Base-by-base conservation (phyloP, 2,888 invertebrate species). In the Synanthedon myopaeformis region DNA sequence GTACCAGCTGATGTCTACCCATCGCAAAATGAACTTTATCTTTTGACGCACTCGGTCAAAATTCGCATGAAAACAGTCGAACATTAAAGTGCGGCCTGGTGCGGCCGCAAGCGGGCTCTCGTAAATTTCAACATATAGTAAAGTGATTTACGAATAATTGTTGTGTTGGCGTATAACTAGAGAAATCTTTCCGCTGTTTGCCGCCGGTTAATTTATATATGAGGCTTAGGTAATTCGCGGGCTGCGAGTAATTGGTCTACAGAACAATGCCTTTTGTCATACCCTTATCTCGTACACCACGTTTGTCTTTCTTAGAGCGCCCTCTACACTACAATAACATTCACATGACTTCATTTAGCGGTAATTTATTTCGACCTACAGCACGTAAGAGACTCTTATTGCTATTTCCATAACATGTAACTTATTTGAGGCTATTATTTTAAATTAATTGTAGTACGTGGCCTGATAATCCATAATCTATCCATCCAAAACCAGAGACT, bases 131-230 rank as follows among this genome's bases (percentile, higher is more conserved):
- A 85, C 87, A 86, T 87, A 87, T 87, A 87, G 84, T 86, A 87
- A 87, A 87, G 87, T 87, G 87, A 87, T 87, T 87, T 87, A 87
- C 87, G 87, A 85, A 87, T 87, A 86, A 87, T 87, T 87, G 87
- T 87, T 87, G 80, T 86, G 84, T 82, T 86, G 83, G 83, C 77
- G 82, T 87, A 86, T 85, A 85, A 84, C 84, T 85, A 86, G 85
- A 83, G 86, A 86, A 86, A 87, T 87, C 86, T 87, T 87, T 87
- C 85, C 86, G 87, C 85, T 85, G 84, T 82, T 82, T 84, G 87
- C 86, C 81, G 82, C 79, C 74, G 77, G 76, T 79, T 86, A 86
- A 87, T 87, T 87, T 86, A 87, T 87, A 87, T 87, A 87, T 87
- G 82, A 85, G 85, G 81, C 81, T 85, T 85, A 85, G 84, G 86